Evolutionary conservation across 2,888 invertebrate genomes (phyloP), one percentile per base, ranked within the genome.

Genomic region (Stenurella melanura): DNA sequence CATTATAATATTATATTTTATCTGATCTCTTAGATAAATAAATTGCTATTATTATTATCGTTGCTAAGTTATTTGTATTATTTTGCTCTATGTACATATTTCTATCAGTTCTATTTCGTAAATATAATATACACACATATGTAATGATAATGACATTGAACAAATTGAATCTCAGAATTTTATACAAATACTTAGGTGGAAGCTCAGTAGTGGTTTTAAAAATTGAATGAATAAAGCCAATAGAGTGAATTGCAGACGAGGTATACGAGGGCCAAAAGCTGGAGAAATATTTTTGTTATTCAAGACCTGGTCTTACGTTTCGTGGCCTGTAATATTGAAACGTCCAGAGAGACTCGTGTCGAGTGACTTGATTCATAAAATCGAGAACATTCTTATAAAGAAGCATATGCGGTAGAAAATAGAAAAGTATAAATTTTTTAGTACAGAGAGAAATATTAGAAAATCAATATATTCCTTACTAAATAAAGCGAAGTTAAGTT

Each of bases 361-460:
- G 58, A 58, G 67, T 74, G 74, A 66, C 67, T 74, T 67, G 74
- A 67, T 74, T 67, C 74, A 74, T 74, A 64, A 74, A 74, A 74
- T 74, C 30, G 67, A 67, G 74, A 60, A 34, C 58, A 56, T 63
- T 56, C 69, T 60, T 70, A 70, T 60, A 42, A n/a, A 60, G 60
- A 34, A 42, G 19, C n/a, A 15, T 72, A 54, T 61, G 56, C 18
- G 11, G 63, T 63, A 30, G 50, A 30, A 54, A 63, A 60, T 60
- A 21, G 63, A 61, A 63, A 72, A 72, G 18, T 19, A 58, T 58
- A 58, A 58, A 21, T 58, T 58, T 58, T 58, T 50, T 50, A 50
- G 50, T 50, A 50, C 50, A 7, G 50, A 15, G n/a, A 15, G 50
- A 42, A 42, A 12, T 42, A 42, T 4, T 4, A 34, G 30, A 7